Conservation (phyloP, 2,113 vertebrate genomes). For the Mastomys coucha region DNA sequence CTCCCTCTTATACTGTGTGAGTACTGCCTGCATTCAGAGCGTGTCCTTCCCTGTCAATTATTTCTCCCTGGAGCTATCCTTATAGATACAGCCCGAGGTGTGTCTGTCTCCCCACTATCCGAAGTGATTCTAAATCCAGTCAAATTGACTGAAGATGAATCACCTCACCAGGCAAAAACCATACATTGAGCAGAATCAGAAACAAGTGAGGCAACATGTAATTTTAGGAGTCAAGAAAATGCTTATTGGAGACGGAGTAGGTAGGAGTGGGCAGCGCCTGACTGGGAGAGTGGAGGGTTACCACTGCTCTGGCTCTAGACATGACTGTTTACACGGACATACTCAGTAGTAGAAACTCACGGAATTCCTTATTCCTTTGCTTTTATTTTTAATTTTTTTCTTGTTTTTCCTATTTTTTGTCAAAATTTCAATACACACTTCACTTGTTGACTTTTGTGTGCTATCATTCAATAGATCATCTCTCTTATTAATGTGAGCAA, state of each 20-base stretch:
- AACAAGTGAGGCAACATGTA: background rate
- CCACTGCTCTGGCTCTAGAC: background rate
- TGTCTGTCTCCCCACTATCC: background rate
- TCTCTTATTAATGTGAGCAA: constrained; percentile 48
- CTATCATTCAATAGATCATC: background rate
- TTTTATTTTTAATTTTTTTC: constrained; percentile 12
- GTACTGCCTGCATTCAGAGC: background rate
- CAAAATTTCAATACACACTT: background rate
- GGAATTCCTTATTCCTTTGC: background rate
- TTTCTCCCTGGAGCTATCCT: background rate
- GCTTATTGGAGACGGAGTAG: background rate
- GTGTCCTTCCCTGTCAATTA: background rate
- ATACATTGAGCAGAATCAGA: background rate
- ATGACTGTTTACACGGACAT: background rate
- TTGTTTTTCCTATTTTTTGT: background rate
- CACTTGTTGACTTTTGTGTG: constrained; percentile 15
- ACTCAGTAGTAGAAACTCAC: background rate
- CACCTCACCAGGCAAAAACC: background rate
- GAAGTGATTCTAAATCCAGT: background rate
- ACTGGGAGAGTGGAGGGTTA: too few species aligned
- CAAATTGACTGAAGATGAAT: background rate
- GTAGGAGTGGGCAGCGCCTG: background rate
- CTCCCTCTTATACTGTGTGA: background rate
- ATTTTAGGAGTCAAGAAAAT: background rate
- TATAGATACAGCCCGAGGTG: background rate